These are phyloP conservation scores for Coranthus polyacanthus DNA, from an alignment of 2,797 vertebrate genomes.

Conservation along the genomic window DNA sequence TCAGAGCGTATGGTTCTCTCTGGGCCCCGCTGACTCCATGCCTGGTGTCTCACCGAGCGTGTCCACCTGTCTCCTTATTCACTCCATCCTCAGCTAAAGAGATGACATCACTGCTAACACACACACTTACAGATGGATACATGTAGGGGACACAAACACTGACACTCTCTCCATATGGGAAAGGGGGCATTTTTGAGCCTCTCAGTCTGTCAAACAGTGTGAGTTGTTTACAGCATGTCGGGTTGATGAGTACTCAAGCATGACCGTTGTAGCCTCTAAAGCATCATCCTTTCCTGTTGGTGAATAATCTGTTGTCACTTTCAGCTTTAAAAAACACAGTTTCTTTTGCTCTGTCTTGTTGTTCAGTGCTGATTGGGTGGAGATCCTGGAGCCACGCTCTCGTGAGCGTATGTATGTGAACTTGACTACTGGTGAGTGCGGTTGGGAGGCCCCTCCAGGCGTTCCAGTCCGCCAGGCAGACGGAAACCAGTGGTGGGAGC, in stretches of 20 bases:
- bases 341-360: constrained; percentile 37
- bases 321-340: constrained; percentile 15
- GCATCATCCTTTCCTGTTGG: constrained; percentile 21
- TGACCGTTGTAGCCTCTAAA: constrained; percentile 18
- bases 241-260: constrained; percentile 47
- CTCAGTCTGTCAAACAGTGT: constrained; percentile 60
- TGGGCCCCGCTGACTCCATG: constrained; percentile 62
- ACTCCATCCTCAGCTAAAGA: constrained; percentile 37
- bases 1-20: constrained; percentile 59
- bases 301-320: constrained; percentile 27
- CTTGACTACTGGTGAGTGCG: constrained; percentile 89
- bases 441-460: constrained; percentile 90
- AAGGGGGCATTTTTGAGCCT: constrained; percentile 37
- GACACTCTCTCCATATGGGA: constrained; percentile 66
- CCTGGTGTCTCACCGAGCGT: constrained; percentile 63
- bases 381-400: constrained; percentile 93
- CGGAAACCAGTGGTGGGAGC: constrained; percentile 95
- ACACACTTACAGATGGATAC: constrained; percentile 62
- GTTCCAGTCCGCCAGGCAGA: constrained; percentile 89
- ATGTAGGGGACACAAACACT: constrained; percentile 58
- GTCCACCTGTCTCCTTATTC: constrained; percentile 77
- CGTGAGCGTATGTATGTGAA: constrained; percentile 94
- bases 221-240: constrained; percentile 64
- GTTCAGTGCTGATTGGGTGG: constrained; percentile 92
- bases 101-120: constrained; percentile 67